Evolutionary conservation across 2,888 invertebrate genomes (phyloP).

Genomic region (Papilio demoleus): DNA sequence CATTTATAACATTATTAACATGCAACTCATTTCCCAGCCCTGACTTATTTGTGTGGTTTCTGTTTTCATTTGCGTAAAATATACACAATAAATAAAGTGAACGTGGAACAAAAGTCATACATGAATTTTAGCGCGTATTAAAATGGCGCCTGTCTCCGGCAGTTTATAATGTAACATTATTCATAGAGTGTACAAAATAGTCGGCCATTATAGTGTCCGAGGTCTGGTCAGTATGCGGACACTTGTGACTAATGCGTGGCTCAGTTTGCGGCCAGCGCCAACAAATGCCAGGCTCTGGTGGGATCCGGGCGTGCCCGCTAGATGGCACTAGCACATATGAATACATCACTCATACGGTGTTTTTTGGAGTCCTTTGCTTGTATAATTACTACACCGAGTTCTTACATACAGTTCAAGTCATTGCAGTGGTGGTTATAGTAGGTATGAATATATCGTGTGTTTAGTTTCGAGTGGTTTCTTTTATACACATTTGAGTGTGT

Average conservation of each 20-base stretch:
- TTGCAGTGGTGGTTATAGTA: no score
- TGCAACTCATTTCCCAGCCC: no score
- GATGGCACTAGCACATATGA: not conserved
- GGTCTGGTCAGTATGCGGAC: constrained; percentile 4
- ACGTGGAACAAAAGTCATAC: not conserved
- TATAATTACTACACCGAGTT: no score
- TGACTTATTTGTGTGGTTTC: no score
- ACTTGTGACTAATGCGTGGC: constrained; percentile 3
- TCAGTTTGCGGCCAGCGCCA: constrained; percentile 1
- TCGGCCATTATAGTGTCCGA: not conserved
- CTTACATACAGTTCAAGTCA: no score
- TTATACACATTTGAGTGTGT: not conserved
- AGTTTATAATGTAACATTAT: constrained; percentile 13
- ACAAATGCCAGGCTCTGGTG: not conserved
- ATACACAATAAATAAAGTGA: no score
- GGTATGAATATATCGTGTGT: no score
- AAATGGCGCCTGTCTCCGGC: not conserved
- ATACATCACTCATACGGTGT: not conserved
- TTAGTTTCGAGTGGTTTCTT: not conserved
- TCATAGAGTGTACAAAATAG: constrained; percentile 12
- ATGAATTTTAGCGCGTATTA: not conserved
- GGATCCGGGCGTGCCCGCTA: not conserved
- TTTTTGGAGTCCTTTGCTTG: no score
- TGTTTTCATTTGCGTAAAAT: no score
- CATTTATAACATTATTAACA: no score